Base-by-base conservation (phyloP, 2,888 invertebrate species). In the Mechanitis messenoides region DNA sequence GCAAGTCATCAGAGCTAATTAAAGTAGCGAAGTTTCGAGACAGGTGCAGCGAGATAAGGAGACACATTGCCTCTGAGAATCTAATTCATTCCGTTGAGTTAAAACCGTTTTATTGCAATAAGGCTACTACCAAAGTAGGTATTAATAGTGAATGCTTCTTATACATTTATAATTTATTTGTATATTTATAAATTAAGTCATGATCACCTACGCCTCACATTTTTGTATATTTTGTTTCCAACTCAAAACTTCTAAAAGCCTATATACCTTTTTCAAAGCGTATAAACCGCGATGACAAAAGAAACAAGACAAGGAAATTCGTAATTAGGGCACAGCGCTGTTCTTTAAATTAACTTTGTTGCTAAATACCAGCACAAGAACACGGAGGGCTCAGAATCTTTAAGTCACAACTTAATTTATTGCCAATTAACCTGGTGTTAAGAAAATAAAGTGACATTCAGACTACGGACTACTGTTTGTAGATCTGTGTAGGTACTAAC, bases 401-500 rank as follows among this genome's bases (percentile, higher is more conserved):
- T 83, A 83, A 84, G 82, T 83, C 82, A 79, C 78, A 78, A 80
- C 81, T 83, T 84, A 87, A 88, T 88, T 89, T 87, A 88, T 86
- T 77, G 83, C 84, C 87, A 88, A 87, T 87, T 88, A 88, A 85
- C 84, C 78, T 77, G 77, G 80, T 86, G 85, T 87, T 84, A 85
- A 83, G 81, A 80, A 82, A 84, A 83, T 84, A 84, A 83, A 81
- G 83, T 81, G 82, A 83, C 85, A 81, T 80, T 80, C 76, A 78
- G 79, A 80, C 77, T 74, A 74, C 33, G 57, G 62, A 61, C 61
- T 65, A 47, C 61, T 46, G 60, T 63, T 62, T 62, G 50, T 50
- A 4, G 31, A 31, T 50, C 50, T 28, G 50, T 50, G 31, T 7
- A 50, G 50, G 50, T 50, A 31, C 50, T 3, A 50, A 50, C 50